Conservation (phyloP, 2,113 vertebrate genomes). For the Parus major region DNA sequence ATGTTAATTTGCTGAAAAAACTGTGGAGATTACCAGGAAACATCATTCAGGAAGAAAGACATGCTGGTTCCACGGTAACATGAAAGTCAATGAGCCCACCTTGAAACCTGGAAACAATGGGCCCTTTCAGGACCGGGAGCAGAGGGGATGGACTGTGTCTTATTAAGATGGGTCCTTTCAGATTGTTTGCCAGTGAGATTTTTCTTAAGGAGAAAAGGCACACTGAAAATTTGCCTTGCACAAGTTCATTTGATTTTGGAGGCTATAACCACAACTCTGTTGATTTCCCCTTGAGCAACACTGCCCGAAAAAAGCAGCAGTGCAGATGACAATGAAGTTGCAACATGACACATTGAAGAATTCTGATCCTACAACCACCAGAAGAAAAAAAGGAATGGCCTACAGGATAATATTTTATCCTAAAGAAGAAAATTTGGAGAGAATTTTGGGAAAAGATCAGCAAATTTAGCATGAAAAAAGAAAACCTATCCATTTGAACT, state of each 20-base stretch:
- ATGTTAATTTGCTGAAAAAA: slow-evolving; percentile 54
- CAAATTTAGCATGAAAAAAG: not conserved
- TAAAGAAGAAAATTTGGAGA: not conserved
- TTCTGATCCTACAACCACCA: not conserved
- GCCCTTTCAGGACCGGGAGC: slow-evolving; percentile 57
- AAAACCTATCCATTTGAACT: not conserved
- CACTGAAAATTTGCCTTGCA: not conserved
- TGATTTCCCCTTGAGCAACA: not conserved
- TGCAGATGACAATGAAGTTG: not conserved
- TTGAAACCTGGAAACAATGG: slow-evolving; percentile 70
- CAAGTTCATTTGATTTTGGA: slow-evolving; percentile 16
- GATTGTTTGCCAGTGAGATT: not conserved
- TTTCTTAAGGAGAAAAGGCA: not conserved
- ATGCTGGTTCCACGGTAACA: slow-evolving; percentile 65
- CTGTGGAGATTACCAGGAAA: slow-evolving; percentile 63
- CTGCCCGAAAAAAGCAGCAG: not conserved
- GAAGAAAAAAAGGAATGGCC: not conserved
- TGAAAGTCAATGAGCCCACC: slow-evolving; percentile 69
- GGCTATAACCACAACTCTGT: not conserved
- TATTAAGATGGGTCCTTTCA: slow-evolving; percentile 53
- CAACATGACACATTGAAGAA: not conserved
- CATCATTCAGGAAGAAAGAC: slow-evolving; percentile 66
- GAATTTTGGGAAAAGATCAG: not conserved
- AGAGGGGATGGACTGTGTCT: slow-evolving; percentile 10
- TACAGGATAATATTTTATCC: not conserved